These are phyloP conservation scores for Drosophila kambysellisi DNA, from an alignment of 2,888 invertebrate genomes.

Conservation along the genomic window DNA sequence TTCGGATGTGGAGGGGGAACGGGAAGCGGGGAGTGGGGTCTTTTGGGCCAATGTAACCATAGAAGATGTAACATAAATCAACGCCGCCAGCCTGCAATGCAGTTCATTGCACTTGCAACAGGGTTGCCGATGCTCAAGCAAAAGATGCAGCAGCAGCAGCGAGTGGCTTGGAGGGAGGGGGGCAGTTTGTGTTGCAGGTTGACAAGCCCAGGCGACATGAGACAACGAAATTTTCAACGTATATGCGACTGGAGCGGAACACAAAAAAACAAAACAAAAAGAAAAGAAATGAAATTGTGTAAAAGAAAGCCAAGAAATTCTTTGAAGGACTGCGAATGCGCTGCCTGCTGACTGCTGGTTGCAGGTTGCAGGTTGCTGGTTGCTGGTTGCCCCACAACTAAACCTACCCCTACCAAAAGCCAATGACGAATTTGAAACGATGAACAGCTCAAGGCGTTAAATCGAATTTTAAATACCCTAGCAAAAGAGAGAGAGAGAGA, in stretches of 20 bases:
- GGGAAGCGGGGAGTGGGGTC: slow-evolving; percentile 2
- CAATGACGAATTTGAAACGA: slow-evolving; percentile 73
- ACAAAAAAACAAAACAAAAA: background rate
- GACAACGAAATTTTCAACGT: slow-evolving; percentile 69
- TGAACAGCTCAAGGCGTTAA: background rate
- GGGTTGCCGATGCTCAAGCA: slow-evolving; percentile 40
- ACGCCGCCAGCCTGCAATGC: slow-evolving; percentile 75
- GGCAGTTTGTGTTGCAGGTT: slow-evolving; percentile 59
- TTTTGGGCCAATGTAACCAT: slow-evolving; percentile 69
- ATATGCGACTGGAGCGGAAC: slow-evolving; percentile 17
- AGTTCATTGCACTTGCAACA: slow-evolving; percentile 76
- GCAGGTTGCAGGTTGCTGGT: background rate
- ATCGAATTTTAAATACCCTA: background rate
- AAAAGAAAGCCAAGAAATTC: slow-evolving; percentile 78
- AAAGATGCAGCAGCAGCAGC: slow-evolving; percentile 8
- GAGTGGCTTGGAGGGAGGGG: background rate
- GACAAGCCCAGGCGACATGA: slow-evolving; percentile 77
- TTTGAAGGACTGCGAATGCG: slow-evolving; percentile 71
- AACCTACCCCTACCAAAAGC: slow-evolving; percentile 15
- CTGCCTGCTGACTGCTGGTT: background rate
- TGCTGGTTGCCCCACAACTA: background rate
- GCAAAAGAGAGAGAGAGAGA: too few species aligned
- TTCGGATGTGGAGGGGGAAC: slow-evolving; percentile 1
- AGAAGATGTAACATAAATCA: slow-evolving; percentile 82
- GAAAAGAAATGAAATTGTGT: background rate